Evolutionary conservation across 2,797 vertebrate genomes (phyloP), one percentile per base, ranked within the genome.

Genomic region (Lagodon rhomboides): DNA sequence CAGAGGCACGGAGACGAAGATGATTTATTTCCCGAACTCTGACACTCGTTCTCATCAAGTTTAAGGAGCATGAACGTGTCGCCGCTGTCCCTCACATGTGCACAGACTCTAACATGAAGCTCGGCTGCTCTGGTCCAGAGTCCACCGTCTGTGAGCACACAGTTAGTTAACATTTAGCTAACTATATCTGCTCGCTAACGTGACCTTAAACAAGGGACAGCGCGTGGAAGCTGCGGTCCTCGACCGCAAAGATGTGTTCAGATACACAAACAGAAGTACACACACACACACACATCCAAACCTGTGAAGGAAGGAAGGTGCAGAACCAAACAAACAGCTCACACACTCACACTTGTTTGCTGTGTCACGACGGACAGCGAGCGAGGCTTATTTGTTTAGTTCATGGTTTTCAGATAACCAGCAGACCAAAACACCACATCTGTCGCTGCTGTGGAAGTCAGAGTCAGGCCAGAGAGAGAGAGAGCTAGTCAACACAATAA

Each of bases 131-230:
- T 3, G 9, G 66, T 50, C 5, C 75, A 71, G 82, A 90, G 88
- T 91, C 75, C 51, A 51, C 16, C 0, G 18, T 38, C 27, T 43
- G 12, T 75, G 27, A 59, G 68, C 23, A 68, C 15, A 41, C 9
- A 1, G 27, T 27, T 2, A 64, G 79, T 79, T 81, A 80, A 87
- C 62, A 9, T 78, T 84, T 85, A 78, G 80, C 76, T 55, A 64
- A 47, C 3, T 17, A 17, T 1, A 27, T 23, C 61, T 16, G 38
- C 30, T 67, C 13, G 23, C 64, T 46, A 54, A 46, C 25, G 49
- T 22, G 15, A 66, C 46, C 51, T 38, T 7, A 59, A 53, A 27
- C n/a, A 67, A 61, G 43, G 61, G 23, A 12, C 60, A 51, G 11
- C 12, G 20, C 1, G 0, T 20, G 2, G 0, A 54, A 54, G 15